Conservation (phyloP, 1,140 invertebrate genomes). For the Caligus rogercresseyi region DNA sequence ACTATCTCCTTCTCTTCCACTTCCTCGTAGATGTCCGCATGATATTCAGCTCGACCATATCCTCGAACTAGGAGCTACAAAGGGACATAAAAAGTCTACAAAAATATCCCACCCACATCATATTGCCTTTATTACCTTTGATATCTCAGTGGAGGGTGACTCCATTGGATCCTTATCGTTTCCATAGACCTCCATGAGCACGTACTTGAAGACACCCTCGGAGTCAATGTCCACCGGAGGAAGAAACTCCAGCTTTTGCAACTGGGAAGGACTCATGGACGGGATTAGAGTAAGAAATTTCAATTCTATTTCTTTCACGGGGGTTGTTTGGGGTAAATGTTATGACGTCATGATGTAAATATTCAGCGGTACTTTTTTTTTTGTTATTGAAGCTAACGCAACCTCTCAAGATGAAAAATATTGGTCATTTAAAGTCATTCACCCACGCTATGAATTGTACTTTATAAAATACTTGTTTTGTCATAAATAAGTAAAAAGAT, state of each 20-base stretch:
- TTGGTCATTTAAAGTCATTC: too few species aligned
- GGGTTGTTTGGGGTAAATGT: too few species aligned
- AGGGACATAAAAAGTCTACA: conserved; percentile 32
- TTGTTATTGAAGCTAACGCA: too few species aligned
- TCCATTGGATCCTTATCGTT: conserved; percentile 26
- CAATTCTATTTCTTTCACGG: too few species aligned
- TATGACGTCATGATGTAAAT: too few species aligned
- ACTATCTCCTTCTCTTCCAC: conserved; percentile 32
- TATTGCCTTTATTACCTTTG: background rate
- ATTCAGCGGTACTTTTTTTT: too few species aligned
- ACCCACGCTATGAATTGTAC: too few species aligned
- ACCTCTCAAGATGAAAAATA: too few species aligned
- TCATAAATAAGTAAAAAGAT: too few species aligned
- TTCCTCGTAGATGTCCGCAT: conserved; percentile 51
- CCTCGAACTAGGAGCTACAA: conserved; percentile 52
- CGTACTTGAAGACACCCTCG: conserved; percentile 63
- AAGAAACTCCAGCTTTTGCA: conserved; percentile 31
- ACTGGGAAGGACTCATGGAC: background rate
- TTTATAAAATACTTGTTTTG: too few species aligned
- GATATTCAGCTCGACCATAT: conserved; percentile 45
- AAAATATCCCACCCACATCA: background rate
- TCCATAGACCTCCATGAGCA: conserved; percentile 51
- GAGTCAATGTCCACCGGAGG: conserved; percentile 60
- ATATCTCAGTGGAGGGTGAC: conserved; percentile 20
- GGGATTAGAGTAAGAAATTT: too few species aligned